Evolutionary conservation across 2,888 invertebrate genomes (phyloP), one percentile per base, ranked within the genome.

Genomic region (Mimumesa dahlbomi): DNA sequence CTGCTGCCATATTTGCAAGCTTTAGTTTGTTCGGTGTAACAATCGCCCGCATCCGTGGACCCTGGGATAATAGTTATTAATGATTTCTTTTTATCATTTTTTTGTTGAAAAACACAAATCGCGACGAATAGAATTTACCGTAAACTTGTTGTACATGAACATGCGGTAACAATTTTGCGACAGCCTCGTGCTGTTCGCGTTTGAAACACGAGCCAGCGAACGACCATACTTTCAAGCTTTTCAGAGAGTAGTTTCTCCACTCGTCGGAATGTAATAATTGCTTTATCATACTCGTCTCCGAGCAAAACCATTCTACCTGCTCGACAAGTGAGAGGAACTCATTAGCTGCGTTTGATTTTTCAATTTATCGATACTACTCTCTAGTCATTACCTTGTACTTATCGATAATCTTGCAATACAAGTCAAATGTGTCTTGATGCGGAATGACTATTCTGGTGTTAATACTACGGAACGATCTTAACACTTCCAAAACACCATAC

Each of bases 331-430:
- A 25, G 7, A 7, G 25, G 7, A 25, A 25, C 3, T 7, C 25
- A 25, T 3, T 25, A 5, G 7, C 25, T 25, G 21, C 16, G 1
- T 7, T 14, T 18, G 5, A 34, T 11, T 16, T 22, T 16, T 0
- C 7, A 3, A 4, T 22, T 1, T n/a, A 25, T 16, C 40, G 14
- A 5, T 3, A 25, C 3, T 22, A 3, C n/a, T 22, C 13, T 19
- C 6, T 21, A 3, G 25, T 25, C 7, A 7, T 29, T 42, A 63
- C 62, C 42, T n/a, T 29, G 13, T 48, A 49, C 34, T 63, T 63
- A 1, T 63, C 31, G 14, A 56, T 49, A 5, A 42, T 1, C 0
- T 56, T 3, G 7, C 22, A 53, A n/a, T 36, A 46, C 14, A n/a
- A 11, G 1, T 19, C 38, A 1, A 7, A 2, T 2, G 40, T 42